Evolutionary conservation across 2,888 invertebrate genomes (phyloP), one percentile per base, ranked within the genome.

Genomic region (Leptopilina myrica): DNA sequence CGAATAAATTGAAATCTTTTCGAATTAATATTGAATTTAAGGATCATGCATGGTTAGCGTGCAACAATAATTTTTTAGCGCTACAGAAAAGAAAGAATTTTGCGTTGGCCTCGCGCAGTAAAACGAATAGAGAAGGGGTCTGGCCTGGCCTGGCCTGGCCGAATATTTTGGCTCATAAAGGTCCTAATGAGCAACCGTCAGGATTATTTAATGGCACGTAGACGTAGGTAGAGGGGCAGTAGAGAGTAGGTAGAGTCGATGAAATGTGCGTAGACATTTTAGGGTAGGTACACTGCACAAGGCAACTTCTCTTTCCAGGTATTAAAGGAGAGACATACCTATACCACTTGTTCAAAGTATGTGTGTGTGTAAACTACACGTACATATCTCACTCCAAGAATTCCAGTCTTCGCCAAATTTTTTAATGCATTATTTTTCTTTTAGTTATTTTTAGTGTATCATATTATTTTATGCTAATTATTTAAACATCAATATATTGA

Each of bases 191-290:
- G 88, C 87, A 85, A 86, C 86, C 85, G 84, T 84, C 83, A 79
- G 86, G 88, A 89, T 89, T 90, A 89, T 90, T 90, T 90, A 90
- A 90, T 90, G 89, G 87, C 86, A 87, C 85, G 86, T 86, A 64
- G 64, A 64, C 64, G 79, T 84, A 56, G 73, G 62, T 15, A n/a
- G 15, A 15, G 62, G 9, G 20, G 62, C 15, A n/a, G 59, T n/a
- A n/a, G 59, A 59, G 59, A 43, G 62, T 62, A 62, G 62, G 62
- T 62, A 62, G 59, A 59, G 62, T 62, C 62, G 20, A 7, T 62
- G 62, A 73, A 56, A 73, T 66, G 43, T 73, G 69, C 26, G 69
- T 53, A 53, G 20, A 20, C 20, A 20, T 49, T 49, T 83, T 15
- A 15, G 59, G 59, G 69, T 69, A 85, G 85, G 85, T 83, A 84